Evolutionary conservation across 1,140 invertebrate genomes (phyloP).

Genomic region (Zaprionus camerounensis): DNA sequence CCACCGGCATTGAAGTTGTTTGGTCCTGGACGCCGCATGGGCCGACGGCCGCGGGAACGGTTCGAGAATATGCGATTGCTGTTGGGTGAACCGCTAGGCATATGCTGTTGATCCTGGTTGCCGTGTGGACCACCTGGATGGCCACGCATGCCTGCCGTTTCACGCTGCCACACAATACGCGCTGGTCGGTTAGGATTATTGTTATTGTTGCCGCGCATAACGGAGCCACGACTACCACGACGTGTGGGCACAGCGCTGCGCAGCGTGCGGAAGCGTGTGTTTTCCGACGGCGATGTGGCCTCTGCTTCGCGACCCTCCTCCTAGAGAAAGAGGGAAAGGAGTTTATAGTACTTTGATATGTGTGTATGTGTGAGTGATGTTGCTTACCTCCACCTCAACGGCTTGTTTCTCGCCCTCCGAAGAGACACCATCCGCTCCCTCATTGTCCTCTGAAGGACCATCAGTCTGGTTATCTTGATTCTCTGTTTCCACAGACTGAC

Average conservation of each 20-base stretch:
- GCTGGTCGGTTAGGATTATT: slow-evolving; percentile 71
- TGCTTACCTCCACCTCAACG: slow-evolving; percentile 85
- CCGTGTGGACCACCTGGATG: slow-evolving; percentile 34
- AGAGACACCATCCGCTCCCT: slow-evolving; percentile 85
- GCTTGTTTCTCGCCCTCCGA: slow-evolving; percentile 87
- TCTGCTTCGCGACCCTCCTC: slow-evolving; percentile 90
- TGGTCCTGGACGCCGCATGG: slow-evolving; percentile 66
- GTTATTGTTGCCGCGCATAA: slow-evolving; percentile 55
- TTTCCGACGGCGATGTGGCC: slow-evolving; percentile 86
- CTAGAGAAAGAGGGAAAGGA: slow-evolving; percentile 43
- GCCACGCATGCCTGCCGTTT: slow-evolving; percentile 55
- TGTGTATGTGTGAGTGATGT: not conserved
- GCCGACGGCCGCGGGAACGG: slow-evolving; percentile 61
- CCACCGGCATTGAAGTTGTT: slow-evolving; percentile 70
- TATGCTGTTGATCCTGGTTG: slow-evolving; percentile 50
- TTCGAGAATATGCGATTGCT: slow-evolving; percentile 57
- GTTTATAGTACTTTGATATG: not conserved
- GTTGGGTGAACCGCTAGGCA: slow-evolving; percentile 40
- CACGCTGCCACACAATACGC: slow-evolving; percentile 85
- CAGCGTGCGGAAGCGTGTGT: slow-evolving; percentile 68
- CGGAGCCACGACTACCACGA: slow-evolving; percentile 49
- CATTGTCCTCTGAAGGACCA: slow-evolving; percentile 77
- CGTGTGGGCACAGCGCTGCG: slow-evolving; percentile 72
- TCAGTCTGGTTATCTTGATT: slow-evolving; percentile 68
- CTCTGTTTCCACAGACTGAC: slow-evolving; percentile 75